phyloP scores from a whole-genome alignment of 1,140 invertebrate genomes.

The Dendroctonus valens region DNA sequence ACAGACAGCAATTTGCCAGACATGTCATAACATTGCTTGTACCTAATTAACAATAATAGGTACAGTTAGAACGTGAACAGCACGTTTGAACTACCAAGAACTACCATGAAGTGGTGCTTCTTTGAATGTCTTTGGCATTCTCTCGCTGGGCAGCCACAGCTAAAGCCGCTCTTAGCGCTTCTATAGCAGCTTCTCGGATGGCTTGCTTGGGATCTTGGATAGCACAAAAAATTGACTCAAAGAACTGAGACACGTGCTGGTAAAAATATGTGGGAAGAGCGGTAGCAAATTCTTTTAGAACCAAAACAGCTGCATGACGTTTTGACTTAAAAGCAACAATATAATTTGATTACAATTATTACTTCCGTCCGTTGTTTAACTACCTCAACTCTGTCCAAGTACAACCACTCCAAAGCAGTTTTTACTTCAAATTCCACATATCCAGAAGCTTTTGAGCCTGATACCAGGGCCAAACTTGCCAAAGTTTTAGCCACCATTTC shows the following conservation, averaged over 20 bases:
- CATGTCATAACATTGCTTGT: slow-evolving; percentile 88
- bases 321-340: slow-evolving; percentile 57
- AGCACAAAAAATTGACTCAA: slow-evolving; percentile 92
- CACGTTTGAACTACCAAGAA: slow-evolving; percentile 4
- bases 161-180: slow-evolving; percentile 88
- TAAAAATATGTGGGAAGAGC: slow-evolving; percentile 98
- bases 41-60: slow-evolving; percentile 47
- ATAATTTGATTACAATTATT: background rate
- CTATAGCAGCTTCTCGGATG: slow-evolving; percentile 89
- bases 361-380: background rate
- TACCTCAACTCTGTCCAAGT: slow-evolving; percentile 82
- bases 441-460: slow-evolving; percentile 89
- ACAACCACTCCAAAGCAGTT: slow-evolving; percentile 90
- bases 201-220: slow-evolving; percentile 89
- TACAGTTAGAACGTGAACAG: background rate
- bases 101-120: slow-evolving; percentile 76
- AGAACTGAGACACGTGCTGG: slow-evolving; percentile 94
- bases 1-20: slow-evolving; percentile 79
- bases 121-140: slow-evolving; percentile 84
- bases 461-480: slow-evolving; percentile 85
- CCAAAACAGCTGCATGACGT: slow-evolving; percentile 87
- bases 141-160: slow-evolving; percentile 94
- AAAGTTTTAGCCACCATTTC: slow-evolving; percentile 94
- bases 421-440: slow-evolving; percentile 97
- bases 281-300: slow-evolving; percentile 90